Conservation (phyloP, 2,888 invertebrate genomes). For the Rhamphomyia laevipes region DNA sequence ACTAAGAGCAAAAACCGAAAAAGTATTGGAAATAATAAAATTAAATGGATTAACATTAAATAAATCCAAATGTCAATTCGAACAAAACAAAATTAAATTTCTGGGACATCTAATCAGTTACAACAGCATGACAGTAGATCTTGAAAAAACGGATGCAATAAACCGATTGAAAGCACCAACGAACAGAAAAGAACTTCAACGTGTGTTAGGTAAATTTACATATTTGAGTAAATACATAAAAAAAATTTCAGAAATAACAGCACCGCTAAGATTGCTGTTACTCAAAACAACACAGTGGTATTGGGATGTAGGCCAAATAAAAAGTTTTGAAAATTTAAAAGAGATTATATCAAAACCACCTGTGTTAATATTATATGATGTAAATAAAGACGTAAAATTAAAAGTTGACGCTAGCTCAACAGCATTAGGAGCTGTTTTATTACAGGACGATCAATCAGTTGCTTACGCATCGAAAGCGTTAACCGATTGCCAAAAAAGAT, state of each 20-base stretch:
- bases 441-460: neutral
- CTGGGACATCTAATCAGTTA: constrained; percentile 11
- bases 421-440: neutral
- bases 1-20: constrained; percentile 9
- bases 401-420: too few relatives aligned
- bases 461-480: neutral
- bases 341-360: neutral
- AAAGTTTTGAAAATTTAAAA: neutral
- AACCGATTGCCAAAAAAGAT: neutral
- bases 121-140: constrained; percentile 11
- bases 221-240: constrained; percentile 3
- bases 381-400: too few relatives aligned
- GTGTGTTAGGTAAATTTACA: constrained; percentile 2
- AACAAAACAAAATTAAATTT: constrained; percentile 2
- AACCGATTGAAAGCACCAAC: constrained; percentile 8
- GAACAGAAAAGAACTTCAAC: constrained; percentile 1
- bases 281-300: neutral
- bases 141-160: constrained; percentile 12
- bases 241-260: constrained; percentile 1
- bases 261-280: constrained; percentile 1
- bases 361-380: too few relatives aligned
- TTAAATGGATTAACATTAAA: constrained; percentile 15
- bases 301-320: neutral
- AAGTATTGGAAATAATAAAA: constrained; percentile 12
- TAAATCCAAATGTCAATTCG: constrained; percentile 15